Base-by-base conservation (phyloP, 2,113 vertebrate species). In the Zapornia atra region DNA sequence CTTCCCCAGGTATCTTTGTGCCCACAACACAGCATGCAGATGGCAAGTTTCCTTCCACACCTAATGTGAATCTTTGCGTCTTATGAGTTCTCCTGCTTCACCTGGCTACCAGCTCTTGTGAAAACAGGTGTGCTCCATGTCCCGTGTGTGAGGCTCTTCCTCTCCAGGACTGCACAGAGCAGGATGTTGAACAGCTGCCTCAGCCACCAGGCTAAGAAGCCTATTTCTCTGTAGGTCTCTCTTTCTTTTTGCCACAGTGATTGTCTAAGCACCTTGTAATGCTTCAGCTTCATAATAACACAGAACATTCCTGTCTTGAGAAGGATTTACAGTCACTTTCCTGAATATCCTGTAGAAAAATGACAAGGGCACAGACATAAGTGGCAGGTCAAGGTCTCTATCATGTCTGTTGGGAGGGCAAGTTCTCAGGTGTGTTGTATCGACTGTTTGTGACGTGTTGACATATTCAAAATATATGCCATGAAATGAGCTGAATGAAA, bases 121-220 rank as follows among this genome's bases (percentile, higher is more conserved):
- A 50, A 54, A 76, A 16, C 9, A 34, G 46, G 5, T 42, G 26
- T 70, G 33, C 51, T 66, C 40, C 11, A 7, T 56, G 31, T 31
- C 38, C 22, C 24, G 2, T 4, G 7, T 44, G 15, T 51, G 28
- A 2, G 0, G 8, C 36, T 86, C 33, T 44, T 57, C 4, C 2
- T 57, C 29, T 34, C 7, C 5, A 44, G 20, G 48, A 14, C 28
- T 26, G 12, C 2, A 1, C 20, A 61, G 66, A 80, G 48, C n/a
- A 46, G 72, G 16, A 2, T 22, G 34, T 54, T 82, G 24, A 75
- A 36, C 54, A 70, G 36, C 36, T 76, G 48, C 19, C 33, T 53
- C 34, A 76, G 34, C 7, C 42, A 53, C 14, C 10, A 26, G 53
- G 26, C n/a, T 57, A 20, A 44, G 76, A 82, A 38, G 13, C 4